Evolutionary conservation across 2,888 invertebrate species (phyloP).

Genomic region (Vanessa cardui): DNA sequence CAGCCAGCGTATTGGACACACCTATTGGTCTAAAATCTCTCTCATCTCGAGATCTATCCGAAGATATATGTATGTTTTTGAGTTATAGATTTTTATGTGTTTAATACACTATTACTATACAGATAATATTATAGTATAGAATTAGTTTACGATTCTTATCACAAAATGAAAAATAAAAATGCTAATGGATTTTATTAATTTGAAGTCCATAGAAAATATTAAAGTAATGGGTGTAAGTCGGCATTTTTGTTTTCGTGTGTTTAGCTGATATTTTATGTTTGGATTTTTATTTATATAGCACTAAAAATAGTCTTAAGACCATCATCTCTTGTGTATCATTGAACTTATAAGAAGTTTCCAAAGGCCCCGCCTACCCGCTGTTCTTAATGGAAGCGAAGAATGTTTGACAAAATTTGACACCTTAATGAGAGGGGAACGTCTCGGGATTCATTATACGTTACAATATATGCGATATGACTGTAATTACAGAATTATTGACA

Average conservation of each 20-base stretch:
- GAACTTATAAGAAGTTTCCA: slow-evolving; percentile 45
- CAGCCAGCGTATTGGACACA: slow-evolving; percentile 56
- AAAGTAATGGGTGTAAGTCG: background rate
- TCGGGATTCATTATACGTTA: slow-evolving; percentile 8
- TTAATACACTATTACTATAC: too few relatives aligned
- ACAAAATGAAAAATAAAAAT: background rate
- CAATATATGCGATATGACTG: background rate
- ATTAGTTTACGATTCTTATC: background rate
- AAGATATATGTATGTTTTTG: slow-evolving; percentile 40
- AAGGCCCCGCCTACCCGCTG: slow-evolving; percentile 57
- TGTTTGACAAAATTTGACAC: slow-evolving; percentile 76
- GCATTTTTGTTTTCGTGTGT: background rate
- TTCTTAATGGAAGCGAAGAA: slow-evolving; percentile 67
- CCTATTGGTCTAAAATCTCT: slow-evolving; percentile 42
- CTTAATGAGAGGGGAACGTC: slow-evolving; percentile 59
- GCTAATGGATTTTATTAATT: background rate
- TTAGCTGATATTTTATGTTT: background rate
- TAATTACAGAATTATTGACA: background rate
- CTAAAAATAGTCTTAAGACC: slow-evolving; percentile 34
- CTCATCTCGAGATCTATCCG: slow-evolving; percentile 41
- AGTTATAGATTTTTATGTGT: too few relatives aligned
- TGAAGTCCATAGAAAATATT: background rate
- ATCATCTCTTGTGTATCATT: slow-evolving; percentile 41
- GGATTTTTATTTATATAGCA: too few relatives aligned
- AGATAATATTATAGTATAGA: background rate